phyloP scores from a whole-genome alignment of 2,113 vertebrate genomes.

The Mus musculus region DNA sequence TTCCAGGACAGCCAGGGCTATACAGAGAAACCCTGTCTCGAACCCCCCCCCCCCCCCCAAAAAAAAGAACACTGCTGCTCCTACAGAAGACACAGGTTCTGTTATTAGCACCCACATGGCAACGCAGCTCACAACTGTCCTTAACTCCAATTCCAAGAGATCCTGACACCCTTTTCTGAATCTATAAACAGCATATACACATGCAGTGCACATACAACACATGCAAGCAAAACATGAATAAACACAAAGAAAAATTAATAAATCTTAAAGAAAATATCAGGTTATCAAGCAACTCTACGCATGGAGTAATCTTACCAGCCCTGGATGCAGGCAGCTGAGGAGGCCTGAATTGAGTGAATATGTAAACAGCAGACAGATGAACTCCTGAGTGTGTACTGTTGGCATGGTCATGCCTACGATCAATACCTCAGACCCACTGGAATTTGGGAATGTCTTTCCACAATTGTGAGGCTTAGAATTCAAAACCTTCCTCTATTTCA shows the following conservation, averaged over 20 bases:
- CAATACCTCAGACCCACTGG: background rate
- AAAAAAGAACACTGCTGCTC: background rate
- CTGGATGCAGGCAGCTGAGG: background rate
- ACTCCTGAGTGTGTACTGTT: background rate
- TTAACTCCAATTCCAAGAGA: background rate
- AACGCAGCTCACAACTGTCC: too few species aligned
- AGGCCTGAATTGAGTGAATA: background rate
- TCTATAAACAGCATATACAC: background rate
- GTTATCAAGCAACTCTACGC: background rate
- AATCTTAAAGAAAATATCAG: background rate
- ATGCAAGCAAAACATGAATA: background rate
- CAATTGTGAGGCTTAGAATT: background rate
- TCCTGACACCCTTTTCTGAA: background rate
- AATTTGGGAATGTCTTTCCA: background rate
- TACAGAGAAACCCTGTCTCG: too few species aligned
- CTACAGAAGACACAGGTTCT: background rate
- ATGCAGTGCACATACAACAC: background rate
- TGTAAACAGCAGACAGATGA: background rate
- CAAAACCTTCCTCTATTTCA: background rate
- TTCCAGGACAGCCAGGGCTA: too few species aligned
- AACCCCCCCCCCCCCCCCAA: too few species aligned
- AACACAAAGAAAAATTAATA: background rate
- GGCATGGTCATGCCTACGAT: background rate
- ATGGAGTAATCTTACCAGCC: background rate
- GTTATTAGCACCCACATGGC: background rate